Evolutionary conservation across 2,113 vertebrate genomes (phyloP), one percentile per base, ranked within the genome.

Genomic region (Tor tambroides): DNA sequence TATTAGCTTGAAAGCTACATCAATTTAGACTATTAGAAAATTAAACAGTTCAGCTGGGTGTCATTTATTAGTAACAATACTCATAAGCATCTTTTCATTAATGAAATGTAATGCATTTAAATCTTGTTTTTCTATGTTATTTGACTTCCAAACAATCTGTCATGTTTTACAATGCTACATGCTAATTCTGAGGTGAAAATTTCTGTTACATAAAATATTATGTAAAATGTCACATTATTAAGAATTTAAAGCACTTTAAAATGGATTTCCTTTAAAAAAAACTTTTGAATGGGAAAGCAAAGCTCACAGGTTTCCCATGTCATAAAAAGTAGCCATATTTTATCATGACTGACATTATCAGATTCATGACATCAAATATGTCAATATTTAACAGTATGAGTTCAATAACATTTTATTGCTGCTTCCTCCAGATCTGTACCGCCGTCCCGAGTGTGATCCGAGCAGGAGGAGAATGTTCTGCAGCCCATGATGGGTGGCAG

Each of bases 401-500:
- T 41, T 21, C 9, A 43, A 35, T 10, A 61, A 46, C 56, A 12
- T 15, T 14, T 8, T 43, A 26, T 74, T 23, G 75, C 28, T 76
- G 65, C 6, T 26, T 56, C 17, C 12, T 63, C 5, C 86, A 88
- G 87, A 86, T 88, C 49, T 79, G 88, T 91, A 89, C 69, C 32
- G 59, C 87, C 85, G 86, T 32, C 49, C 86, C 89, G 88, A 89
- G 88, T 86, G 92, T 86, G 84, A 86, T 87, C 89, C 78, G 89
- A 90, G 89, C 91, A 88, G 87, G 93, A 92, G 94, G 92, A 96
- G 93, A 93, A 96, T 96, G 96, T 94, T 93, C 93, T 90, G 93
- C 89, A 93, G 94, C 92, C 97, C 94, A 97, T 93, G 91, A 98
- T 98, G 97, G 97, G 97, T 87, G 94, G 96, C 91, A 98, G 96